Conservation (phyloP, 2,797 vertebrate species). For the Margarornis squamiger region DNA sequence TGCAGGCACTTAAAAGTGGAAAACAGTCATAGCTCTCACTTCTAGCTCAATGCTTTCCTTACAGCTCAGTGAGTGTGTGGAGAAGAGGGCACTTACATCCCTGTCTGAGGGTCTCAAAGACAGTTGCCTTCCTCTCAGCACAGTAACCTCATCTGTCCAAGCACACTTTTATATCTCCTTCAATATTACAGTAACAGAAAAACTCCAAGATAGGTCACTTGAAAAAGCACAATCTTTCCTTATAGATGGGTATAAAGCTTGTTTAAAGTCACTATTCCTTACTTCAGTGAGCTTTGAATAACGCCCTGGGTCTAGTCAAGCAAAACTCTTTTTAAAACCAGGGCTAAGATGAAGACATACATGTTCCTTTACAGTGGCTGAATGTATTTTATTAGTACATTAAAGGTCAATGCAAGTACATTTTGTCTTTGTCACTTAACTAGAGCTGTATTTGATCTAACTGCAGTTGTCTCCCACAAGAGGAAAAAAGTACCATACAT, state of each 20-base stretch:
- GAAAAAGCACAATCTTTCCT: not conserved
- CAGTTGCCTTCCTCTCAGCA: not conserved
- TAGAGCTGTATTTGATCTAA: not conserved
- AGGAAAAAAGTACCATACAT: not conserved
- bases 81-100: not conserved
- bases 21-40: not conserved
- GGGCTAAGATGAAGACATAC: not conserved
- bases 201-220: not conserved
- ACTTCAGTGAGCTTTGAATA: not conserved
- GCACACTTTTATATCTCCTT: not conserved
- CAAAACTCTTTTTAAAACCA: constrained; percentile 12
- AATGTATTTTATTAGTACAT: not conserved
- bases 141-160: not conserved
- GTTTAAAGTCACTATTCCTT: not conserved
- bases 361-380: not conserved
- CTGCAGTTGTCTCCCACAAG: not conserved
- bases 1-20: not conserved
- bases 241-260: not conserved
- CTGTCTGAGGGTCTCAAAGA: not conserved
- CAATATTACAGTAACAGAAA: not conserved
- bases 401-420: constrained; percentile 6
- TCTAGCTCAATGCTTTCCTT: not conserved
- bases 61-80: not conserved
- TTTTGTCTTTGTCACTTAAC: constrained; percentile 32
- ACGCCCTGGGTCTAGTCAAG: not conserved